Conservation (phyloP, 2,888 invertebrate species). For the Cacoxenus indagator region DNA sequence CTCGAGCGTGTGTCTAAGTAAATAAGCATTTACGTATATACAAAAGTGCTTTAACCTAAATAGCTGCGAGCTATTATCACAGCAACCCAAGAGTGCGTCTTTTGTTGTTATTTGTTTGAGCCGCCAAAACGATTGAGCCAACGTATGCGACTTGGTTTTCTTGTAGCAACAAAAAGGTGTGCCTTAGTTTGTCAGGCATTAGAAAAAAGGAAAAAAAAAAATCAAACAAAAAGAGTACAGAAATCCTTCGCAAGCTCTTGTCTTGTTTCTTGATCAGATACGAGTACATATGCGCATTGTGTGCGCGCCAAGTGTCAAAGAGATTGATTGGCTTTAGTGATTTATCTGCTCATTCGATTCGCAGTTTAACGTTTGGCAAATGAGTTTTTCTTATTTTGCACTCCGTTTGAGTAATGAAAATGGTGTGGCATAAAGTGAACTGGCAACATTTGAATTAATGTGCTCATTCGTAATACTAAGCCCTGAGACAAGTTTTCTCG, state of each 20-base stretch:
- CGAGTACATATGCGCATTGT: neutral
- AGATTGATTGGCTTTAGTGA: conserved; percentile 35
- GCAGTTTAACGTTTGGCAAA: conserved; percentile 1
- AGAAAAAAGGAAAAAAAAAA: neutral
- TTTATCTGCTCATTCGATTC: neutral
- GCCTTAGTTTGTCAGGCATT: neutral
- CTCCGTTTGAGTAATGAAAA: conserved; percentile 1
- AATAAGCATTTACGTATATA: neutral
- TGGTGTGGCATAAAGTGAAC: neutral
- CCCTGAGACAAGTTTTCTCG: neutral
- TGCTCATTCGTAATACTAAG: neutral
- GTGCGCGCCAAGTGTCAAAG: conserved; percentile 29
- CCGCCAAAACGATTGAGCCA: neutral
- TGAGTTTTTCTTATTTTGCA: conserved; percentile 7
- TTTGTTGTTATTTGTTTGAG: conserved; percentile 13
- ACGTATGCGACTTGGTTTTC: conserved; percentile 9
- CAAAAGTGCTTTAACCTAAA: conserved; percentile 24
- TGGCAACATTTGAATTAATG: neutral
- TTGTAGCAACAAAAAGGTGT: conserved; percentile 25
- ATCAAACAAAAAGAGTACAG: neutral
- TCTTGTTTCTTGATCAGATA: neutral
- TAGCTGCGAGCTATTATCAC: conserved; percentile 12
- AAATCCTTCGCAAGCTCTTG: conserved; percentile 1
- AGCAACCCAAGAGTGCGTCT: conserved; percentile 10
- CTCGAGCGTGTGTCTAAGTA: neutral